Base-by-base conservation (phyloP, 2,888 invertebrate genomes). In the Lochmaea capreae region DNA sequence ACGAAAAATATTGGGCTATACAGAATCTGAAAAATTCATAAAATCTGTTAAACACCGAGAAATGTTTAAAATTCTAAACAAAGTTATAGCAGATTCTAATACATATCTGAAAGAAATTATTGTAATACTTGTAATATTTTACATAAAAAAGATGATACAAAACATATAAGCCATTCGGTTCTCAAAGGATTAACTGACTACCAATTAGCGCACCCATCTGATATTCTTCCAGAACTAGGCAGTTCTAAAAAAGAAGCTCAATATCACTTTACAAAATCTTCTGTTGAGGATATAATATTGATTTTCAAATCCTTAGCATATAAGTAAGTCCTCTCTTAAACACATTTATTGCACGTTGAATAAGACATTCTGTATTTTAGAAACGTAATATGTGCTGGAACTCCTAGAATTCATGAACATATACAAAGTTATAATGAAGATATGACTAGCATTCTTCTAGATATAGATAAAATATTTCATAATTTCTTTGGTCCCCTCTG, bases 221-320 rank as follows among this genome's bases (percentile, higher is more conserved):
- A 89, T 71, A 89, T 95, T 82, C 85, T 97, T 11, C 89, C 89
- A 42, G 91, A 95, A 0, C 83, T 94, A 14, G 91, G 92, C 62
- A 91, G 94, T 87, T 91, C 94, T 66, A 93, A 94, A 79, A 92
- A 92, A 33, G 95, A 96, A 87, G 97, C 97, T 0, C 97, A 97
- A 86, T 97, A 94, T 86, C 90, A 96, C 80, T 97, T 97, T 86
- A 90, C 93, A 2, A 89, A 91, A 76, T 89, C 90, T 76, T 89
- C 94, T 39, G 89, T 93, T 5, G 82, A 89, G 12, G 92, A 93
- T 76, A 89, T 96, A 16, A 84, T 91, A 12, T 88, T 90, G 22
- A 91, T 93, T 79, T 87, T 94, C 33, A 85, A 87, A 42, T 87
- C 89, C 76, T 89, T 93, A 78, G 89, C 89, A 73, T 91, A 92